Percentiles rank a stretch among this genome's conserved stretches.
These are phyloP conservation scores for Diadegma fenestrale DNA, from an alignment of 2,888 invertebrate species.

Conservation along the genomic window DNA sequence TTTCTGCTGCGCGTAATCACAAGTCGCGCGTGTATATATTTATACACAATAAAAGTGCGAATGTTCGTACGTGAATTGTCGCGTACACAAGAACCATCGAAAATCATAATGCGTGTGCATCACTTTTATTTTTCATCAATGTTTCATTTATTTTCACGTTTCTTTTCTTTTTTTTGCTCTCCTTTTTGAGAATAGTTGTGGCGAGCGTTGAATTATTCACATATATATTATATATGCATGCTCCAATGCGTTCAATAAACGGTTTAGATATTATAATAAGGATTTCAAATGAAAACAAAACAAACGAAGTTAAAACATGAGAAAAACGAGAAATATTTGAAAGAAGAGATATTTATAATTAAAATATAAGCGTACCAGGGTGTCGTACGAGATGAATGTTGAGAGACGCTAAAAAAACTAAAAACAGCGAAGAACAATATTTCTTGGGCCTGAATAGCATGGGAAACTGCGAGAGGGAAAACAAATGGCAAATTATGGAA, in stretches of 20 bases:
- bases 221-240: slow-evolving; percentile 50
- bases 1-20: slow-evolving; percentile 36
- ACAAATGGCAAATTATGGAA: not conserved
- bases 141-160: slow-evolving; percentile 6
- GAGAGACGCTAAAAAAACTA: slow-evolving; percentile 70
- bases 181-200: slow-evolving; percentile 46
- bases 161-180: slow-evolving; percentile 25
- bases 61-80: slow-evolving; percentile 54
- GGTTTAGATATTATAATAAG: slow-evolving; percentile 46
- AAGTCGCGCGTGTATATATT: slow-evolving; percentile 67
- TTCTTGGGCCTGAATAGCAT: slow-evolving; percentile 28
- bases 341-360: slow-evolving; percentile 80
- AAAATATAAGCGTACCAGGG: slow-evolving; percentile 80
- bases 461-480: slow-evolving; percentile 2
- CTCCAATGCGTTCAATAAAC: slow-evolving; percentile 59
- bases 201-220: slow-evolving; percentile 59
- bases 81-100: slow-evolving; percentile 37
- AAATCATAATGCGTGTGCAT: slow-evolving; percentile 51
- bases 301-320: slow-evolving; percentile 1
- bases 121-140: slow-evolving; percentile 39
- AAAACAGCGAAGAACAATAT: slow-evolving; percentile 77
- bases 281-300: slow-evolving; percentile 15
- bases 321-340: slow-evolving; percentile 75
- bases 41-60: slow-evolving; percentile 59
- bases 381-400: slow-evolving; percentile 67